Conservation (phyloP, 2,888 invertebrate species). For the Caenorhabditis macrosperma region DNA sequence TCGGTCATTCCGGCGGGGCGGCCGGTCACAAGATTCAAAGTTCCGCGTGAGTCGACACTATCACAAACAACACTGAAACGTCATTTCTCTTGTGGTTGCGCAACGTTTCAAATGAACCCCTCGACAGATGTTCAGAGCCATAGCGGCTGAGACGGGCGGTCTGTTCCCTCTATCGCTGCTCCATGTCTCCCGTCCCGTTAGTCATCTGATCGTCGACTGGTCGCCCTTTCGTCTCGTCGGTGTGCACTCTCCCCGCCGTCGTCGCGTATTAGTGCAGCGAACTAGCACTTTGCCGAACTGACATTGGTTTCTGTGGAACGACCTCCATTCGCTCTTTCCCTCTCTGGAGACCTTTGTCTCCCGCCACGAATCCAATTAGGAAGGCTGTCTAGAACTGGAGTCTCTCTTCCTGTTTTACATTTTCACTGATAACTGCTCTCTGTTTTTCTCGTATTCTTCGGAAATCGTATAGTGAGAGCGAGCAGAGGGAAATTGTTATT, state of each 20-base stretch:
- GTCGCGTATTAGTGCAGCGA: background rate
- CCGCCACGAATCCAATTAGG: too few relatives aligned
- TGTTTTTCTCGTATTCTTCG: background rate
- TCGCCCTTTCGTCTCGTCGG: background rate
- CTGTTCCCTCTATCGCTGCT: background rate
- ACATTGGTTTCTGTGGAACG: constrained; percentile 5
- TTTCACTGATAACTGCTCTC: background rate
- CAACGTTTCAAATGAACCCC: too few relatives aligned
- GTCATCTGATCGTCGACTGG: constrained; percentile 1
- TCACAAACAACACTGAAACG: background rate
- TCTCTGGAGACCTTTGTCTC: too few relatives aligned
- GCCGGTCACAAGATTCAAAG: constrained; percentile 5
- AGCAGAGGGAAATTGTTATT: constrained; percentile 6
- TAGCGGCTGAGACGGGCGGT: too few relatives aligned
- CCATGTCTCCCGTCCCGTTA: background rate
- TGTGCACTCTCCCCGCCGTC: background rate
- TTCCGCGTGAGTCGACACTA: background rate
- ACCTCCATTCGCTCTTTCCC: background rate
- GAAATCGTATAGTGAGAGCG: constrained; percentile 6
- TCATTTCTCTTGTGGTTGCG: too few relatives aligned
- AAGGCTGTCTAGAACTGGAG: too few relatives aligned
- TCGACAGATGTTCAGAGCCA: too few relatives aligned
- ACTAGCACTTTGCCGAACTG: background rate
- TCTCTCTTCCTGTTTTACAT: background rate
- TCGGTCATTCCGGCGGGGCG: too few relatives aligned